Conservation (phyloP, 2,113 vertebrate genomes). For the Scortum barcoo region DNA sequence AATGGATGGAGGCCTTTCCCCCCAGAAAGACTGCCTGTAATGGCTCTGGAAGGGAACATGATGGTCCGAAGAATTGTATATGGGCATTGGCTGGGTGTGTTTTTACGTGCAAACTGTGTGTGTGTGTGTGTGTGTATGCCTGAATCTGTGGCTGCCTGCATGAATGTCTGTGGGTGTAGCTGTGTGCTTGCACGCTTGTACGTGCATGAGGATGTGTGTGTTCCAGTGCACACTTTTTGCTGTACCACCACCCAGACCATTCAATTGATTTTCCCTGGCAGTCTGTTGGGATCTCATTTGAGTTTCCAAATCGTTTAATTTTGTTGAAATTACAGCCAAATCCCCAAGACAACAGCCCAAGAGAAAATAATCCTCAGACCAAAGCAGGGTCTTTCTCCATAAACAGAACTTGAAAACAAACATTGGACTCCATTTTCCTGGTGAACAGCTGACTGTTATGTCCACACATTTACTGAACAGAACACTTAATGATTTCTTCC, state of each 20-base stretch:
- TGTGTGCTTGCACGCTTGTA: neutral
- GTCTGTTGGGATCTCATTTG: conserved; percentile 66
- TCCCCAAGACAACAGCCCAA: conserved; percentile 52
- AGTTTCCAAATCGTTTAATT: conserved; percentile 65
- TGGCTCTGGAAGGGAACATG: conserved; percentile 15
- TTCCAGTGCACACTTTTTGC: conserved; percentile 11
- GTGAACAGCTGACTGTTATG: conserved; percentile 25
- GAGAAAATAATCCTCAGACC: conserved; percentile 51
- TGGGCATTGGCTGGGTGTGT: neutral
- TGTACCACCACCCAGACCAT: conserved; percentile 32
- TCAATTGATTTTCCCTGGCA: conserved; percentile 57
- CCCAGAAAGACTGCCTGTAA: conserved; percentile 15
- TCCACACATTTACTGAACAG: conserved; percentile 20
- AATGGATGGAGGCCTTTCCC: conserved; percentile 9
- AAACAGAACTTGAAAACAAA: conserved; percentile 32
- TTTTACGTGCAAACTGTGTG: neutral
- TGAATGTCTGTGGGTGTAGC: neutral
- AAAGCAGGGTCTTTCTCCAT: conserved; percentile 28
- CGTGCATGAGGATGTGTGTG: neutral
- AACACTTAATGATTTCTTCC: conserved; percentile 44
- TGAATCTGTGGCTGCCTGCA: too few relatives aligned
- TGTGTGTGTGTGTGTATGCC: neutral
- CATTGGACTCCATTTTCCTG: conserved; percentile 11
- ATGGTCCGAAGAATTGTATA: neutral
- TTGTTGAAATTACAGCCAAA: conserved; percentile 60